A percentile compares a stretch with the other conserved stretches of the same genome.
phyloP scores from a whole-genome alignment of 1,140 invertebrate species.

The Pogonomyrmex californicus region DNA sequence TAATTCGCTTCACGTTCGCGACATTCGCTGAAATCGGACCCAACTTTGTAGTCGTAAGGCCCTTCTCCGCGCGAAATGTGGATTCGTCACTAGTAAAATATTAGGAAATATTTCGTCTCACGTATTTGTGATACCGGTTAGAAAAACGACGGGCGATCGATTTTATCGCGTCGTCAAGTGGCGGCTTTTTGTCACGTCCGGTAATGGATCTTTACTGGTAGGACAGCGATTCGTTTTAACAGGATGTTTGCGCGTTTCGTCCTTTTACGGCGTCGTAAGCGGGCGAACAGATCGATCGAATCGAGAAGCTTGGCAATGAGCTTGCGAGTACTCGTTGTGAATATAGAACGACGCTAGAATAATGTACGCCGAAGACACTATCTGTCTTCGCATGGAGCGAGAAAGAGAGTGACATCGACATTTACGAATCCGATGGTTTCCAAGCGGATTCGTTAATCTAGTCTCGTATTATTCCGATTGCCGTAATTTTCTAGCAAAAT shows the following conservation, averaged over 20 bases:
- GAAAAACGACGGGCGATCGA: slow-evolving; percentile 3
- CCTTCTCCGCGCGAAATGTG: slow-evolving; percentile 5
- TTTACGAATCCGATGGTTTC: slow-evolving; percentile 18
- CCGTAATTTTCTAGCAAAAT: slow-evolving; percentile 38
- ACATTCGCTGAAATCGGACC: slow-evolving; percentile 21
- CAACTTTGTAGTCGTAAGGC: neutral
- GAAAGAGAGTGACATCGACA: neutral
- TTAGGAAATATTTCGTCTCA: slow-evolving; percentile 38
- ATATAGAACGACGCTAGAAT: slow-evolving; percentile 21
- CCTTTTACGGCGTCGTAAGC: slow-evolving; percentile 35
- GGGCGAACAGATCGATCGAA: slow-evolving; percentile 42
- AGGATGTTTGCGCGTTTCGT: slow-evolving; percentile 27
- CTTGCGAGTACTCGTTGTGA: slow-evolving; percentile 24
- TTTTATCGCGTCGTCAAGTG: slow-evolving; percentile 34
- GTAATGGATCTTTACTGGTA: slow-evolving; percentile 18
- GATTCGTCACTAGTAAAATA: slow-evolving; percentile 13
- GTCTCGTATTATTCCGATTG: slow-evolving; percentile 23
- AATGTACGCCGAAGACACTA: slow-evolving; percentile 1
- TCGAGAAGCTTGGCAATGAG: slow-evolving; percentile 26
- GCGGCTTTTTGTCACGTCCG: slow-evolving; percentile 10
- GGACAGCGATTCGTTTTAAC: slow-evolving; percentile 32
- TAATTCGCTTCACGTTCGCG: slow-evolving; percentile 38
- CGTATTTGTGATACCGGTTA: slow-evolving; percentile 24
- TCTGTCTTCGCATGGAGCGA: slow-evolving; percentile 7
- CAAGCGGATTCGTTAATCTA: slow-evolving; percentile 22